Evolutionary conservation across 2,888 invertebrate species (phyloP).

Genomic region (Himalopsyche japonica): DNA sequence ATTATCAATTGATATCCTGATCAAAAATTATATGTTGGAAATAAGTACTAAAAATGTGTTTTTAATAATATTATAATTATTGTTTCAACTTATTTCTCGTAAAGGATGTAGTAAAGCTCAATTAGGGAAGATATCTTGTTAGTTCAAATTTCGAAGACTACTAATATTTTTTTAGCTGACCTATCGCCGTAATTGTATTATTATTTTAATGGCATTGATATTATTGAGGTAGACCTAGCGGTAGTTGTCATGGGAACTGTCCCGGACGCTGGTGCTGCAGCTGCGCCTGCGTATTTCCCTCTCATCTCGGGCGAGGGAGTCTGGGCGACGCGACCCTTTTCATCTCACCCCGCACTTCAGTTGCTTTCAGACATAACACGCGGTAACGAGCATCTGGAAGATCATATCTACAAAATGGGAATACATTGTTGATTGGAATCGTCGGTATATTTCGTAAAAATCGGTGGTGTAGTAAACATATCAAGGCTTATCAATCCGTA

Average conservation of each 20-base stretch:
- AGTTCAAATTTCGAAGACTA: no score
- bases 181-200: background rate
- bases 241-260: constrained; percentile 31
- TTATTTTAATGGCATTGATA: constrained; percentile 8
- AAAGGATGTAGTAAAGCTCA: no score
- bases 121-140: no score
- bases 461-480: constrained; percentile 16
- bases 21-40: no score
- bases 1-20: no score
- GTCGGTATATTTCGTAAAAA: background rate
- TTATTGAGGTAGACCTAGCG: background rate
- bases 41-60: no score
- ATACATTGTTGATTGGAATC: background rate
- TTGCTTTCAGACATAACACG: background rate
- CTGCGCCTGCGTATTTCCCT: constrained; percentile 12
- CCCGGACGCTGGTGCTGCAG: constrained; percentile 23
- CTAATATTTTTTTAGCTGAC: background rate
- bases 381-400: background rate
- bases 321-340: background rate
- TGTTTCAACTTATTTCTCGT: no score
- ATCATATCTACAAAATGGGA: background rate
- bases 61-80: no score
- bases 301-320: constrained; percentile 1
- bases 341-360: background rate
- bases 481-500: background rate